Conservation (phyloP, 1,140 invertebrate genomes). For the Dysdera silvatica region DNA sequence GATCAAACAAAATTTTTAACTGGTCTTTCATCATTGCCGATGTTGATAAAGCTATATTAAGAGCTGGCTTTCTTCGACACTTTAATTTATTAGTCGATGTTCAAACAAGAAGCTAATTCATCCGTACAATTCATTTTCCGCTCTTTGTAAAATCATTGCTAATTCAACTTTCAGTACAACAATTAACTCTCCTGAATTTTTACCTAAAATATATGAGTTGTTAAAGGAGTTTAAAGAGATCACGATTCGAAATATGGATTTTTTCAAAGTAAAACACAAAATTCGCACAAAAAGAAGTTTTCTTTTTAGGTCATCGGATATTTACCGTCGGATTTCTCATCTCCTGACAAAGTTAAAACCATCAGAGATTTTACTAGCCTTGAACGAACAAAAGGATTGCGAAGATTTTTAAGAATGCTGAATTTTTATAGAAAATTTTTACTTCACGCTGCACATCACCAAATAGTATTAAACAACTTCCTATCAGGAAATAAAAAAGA, state of each 20-base stretch:
- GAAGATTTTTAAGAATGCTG: constrained; percentile 39
- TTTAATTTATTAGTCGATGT: not conserved
- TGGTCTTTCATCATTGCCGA: not conserved
- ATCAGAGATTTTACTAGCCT: constrained; percentile 40
- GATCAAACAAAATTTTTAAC: not conserved
- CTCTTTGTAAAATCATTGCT: not conserved
- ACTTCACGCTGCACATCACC: constrained; percentile 30
- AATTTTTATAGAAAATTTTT: constrained; percentile 44
- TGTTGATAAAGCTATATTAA: not conserved
- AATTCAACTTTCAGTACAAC: not conserved
- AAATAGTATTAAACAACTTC: constrained; percentile 14
- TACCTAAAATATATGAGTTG: not conserved
- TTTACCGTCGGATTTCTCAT: constrained; percentile 33
- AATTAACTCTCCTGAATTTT: not conserved
- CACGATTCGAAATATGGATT: not conserved
- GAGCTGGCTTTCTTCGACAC: not conserved
- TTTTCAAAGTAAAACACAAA: not conserved
- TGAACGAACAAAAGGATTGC: constrained; percentile 35
- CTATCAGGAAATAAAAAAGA: constrained; percentile 1
- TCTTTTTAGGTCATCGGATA: constrained; percentile 39
- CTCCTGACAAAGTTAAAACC: constrained; percentile 39
- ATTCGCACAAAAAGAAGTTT: not conserved
- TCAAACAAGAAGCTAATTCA: not conserved
- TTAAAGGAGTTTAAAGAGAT: not conserved
- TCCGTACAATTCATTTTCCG: not conserved